These are phyloP conservation scores for Panulirus ornatus DNA, from an alignment of 1,140 invertebrate genomes.

Conservation along the genomic window DNA sequence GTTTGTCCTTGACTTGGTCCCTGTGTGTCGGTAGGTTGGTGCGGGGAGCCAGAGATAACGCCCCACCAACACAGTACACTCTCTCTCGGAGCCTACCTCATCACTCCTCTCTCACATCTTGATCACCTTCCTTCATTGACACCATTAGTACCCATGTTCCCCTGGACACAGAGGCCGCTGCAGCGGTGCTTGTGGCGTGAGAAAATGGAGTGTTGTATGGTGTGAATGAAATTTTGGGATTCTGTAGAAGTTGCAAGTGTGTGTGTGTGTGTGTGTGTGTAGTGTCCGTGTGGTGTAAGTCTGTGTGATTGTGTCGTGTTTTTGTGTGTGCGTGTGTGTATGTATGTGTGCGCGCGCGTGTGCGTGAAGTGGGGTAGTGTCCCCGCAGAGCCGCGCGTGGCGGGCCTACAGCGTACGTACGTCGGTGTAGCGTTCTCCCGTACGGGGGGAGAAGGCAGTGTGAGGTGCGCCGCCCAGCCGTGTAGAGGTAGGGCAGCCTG, in stretches of 20 bases:
- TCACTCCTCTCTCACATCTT: background rate
- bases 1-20: constrained; percentile 53
- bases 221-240: background rate
- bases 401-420: constrained; percentile 65
- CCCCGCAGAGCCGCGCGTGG: constrained; percentile 64
- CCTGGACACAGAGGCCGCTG: no score
- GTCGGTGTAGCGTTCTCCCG: constrained; percentile 64
- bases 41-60: background rate
- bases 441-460: constrained; percentile 65
- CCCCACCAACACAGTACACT: constrained; percentile 37
- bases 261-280: no score
- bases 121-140: background rate
- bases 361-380: constrained; percentile 62
- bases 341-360: constrained; percentile 52
- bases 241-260: no score
- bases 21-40: constrained; percentile 37
- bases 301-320: no score
- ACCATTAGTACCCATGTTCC: no score
- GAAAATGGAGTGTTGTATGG: background rate
- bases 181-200: no score
- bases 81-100: background rate
- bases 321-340: constrained; percentile 57
- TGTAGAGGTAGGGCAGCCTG: constrained; percentile 57
- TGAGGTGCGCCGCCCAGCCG: constrained; percentile 69
- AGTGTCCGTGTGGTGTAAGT: no score